These are phyloP conservation scores for Octodon degus DNA, from an alignment of 2,113 vertebrate species.

Conservation along the genomic window DNA sequence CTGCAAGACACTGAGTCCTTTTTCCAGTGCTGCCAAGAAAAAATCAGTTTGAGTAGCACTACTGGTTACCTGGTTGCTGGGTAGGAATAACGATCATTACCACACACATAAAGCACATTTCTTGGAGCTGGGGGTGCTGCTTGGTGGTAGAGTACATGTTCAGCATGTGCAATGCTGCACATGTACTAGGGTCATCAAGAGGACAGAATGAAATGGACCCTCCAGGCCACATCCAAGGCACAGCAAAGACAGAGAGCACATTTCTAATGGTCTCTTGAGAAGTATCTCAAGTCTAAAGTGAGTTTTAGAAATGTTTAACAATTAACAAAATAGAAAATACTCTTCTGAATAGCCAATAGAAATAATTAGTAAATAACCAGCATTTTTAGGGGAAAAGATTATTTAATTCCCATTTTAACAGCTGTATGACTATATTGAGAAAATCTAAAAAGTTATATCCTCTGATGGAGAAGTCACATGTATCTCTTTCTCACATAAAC, in stretches of 20 bases:
- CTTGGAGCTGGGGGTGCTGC: background rate
- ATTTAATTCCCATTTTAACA: slow-evolving; percentile 61
- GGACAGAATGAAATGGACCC: background rate
- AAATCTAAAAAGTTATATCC: slow-evolving; percentile 18
- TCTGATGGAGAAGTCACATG: slow-evolving; percentile 39
- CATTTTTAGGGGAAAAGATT: slow-evolving; percentile 51
- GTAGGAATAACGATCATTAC: background rate
- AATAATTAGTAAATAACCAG: background rate
- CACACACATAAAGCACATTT: background rate
- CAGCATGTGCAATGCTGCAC: background rate
- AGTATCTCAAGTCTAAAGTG: slow-evolving; percentile 31
- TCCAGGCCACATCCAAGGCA: background rate
- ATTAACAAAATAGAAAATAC: slow-evolving; percentile 62
- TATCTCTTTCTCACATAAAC: background rate
- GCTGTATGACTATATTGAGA: background rate
- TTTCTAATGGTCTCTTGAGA: slow-evolving; percentile 30
- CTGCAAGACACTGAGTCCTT: background rate
- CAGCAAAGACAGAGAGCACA: background rate
- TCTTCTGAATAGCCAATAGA: slow-evolving; percentile 3
- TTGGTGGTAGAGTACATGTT: background rate
- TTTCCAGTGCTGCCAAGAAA: background rate
- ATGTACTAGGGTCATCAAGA: background rate
- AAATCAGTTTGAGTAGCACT: background rate
- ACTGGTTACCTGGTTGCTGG: background rate
- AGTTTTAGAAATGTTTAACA: slow-evolving; percentile 56